Base-by-base conservation (phyloP, 2,797 vertebrate genomes). In the Chaetophractus vellerosus region DNA sequence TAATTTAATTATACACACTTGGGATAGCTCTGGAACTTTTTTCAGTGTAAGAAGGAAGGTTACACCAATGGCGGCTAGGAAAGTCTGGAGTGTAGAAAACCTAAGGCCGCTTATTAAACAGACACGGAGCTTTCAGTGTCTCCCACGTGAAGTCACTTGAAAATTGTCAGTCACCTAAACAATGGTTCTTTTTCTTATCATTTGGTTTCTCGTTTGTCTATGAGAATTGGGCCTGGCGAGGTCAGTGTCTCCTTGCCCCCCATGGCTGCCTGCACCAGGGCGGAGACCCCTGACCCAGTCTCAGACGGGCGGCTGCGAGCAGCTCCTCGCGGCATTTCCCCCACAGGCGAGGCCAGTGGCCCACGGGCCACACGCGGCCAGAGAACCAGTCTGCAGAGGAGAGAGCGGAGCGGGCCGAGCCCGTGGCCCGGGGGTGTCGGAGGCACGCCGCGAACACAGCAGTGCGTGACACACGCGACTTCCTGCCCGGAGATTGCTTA, bases 371-470 rank as follows among this genome's bases (percentile, higher is more conserved):
- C 1, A 2, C 38, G 19, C 24, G 45, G 6, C 66, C 15, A 36
- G 11, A 68, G 50, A 59, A 80, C n/a, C 93, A n/a, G 11, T 16
- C 50, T 26, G 2, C 28, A 48, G 10, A 16, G 36, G 28, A 41
- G 68, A 91, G 38, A 28, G 11, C 16, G 15, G 19, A 21, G 38
- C 9, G 18, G 63, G 28, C 11, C 59, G 57, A 45, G n/a, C 9
- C 11, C 14, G 45, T 7, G 52, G 52, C 52, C 16, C 5, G 15
- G 31, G 10, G 45, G 16, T 10, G 50, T 19, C 28, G 1, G 45
- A 61, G 26, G 28, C 23, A 2, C 12, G 3, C 23, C 31, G n/a
- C 1, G 9, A 15, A 16, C n/a, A 24, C 3, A 2, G 15, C 33
- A 45, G 28, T 26, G 28, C 0, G 26, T 68, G 6, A 45, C 0